Evolutionary conservation across 2,888 invertebrate genomes (phyloP).

Genomic region (Diarsia brunnea): DNA sequence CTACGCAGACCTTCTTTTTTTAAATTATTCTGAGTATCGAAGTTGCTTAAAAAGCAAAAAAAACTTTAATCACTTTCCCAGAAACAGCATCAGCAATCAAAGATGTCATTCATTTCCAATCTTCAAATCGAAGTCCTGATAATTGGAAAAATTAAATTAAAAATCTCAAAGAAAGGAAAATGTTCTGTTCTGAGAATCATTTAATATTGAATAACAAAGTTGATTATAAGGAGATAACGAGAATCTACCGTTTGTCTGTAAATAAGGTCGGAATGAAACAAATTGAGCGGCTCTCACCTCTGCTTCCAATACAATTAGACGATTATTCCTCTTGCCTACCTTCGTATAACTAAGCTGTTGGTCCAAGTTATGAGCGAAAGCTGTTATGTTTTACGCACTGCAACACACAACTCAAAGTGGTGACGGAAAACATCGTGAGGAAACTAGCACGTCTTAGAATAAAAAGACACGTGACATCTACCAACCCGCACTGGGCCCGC

Average conservation of each 20-base stretch:
- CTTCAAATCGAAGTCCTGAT: not conserved
- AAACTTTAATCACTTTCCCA: slow-evolving; percentile 5
- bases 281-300: slow-evolving; percentile 74
- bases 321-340: slow-evolving; percentile 82
- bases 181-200: slow-evolving; percentile 28
- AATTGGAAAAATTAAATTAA: slow-evolving; percentile 46
- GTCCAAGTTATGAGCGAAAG: slow-evolving; percentile 54
- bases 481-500: too few relatives aligned
- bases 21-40: not conserved
- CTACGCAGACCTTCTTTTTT: not conserved
- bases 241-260: slow-evolving; percentile 60
- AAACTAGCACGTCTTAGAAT: too few relatives aligned
- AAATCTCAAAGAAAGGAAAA: slow-evolving; percentile 34
- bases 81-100: not conserved
- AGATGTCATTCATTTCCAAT: not conserved
- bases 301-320: slow-evolving; percentile 82
- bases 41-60: not conserved
- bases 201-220: slow-evolving; percentile 51
- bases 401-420: too few relatives aligned
- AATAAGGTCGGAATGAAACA: slow-evolving; percentile 73
- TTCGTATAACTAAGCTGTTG: slow-evolving; percentile 72
- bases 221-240: slow-evolving; percentile 55
- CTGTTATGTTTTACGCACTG: too few relatives aligned
- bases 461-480: too few relatives aligned
- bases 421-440: too few relatives aligned